Percentiles rank a stretch among this genome's conserved stretches.
phyloP scores from a whole-genome alignment of 2,113 vertebrate genomes.

The Strix uralensis region DNA sequence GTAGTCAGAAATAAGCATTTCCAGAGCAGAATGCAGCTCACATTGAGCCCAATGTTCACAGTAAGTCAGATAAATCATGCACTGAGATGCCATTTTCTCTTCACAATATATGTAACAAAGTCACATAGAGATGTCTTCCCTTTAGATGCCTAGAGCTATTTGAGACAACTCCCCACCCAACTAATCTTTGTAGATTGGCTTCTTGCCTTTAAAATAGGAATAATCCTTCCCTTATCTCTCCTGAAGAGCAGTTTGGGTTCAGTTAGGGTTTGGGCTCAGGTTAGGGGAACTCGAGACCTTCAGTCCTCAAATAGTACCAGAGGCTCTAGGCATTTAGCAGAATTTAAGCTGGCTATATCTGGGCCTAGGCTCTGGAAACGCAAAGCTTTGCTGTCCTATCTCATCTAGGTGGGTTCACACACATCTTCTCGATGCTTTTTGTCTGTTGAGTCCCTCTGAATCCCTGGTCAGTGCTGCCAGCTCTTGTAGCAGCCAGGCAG shows the following conservation, averaged over 20 bases:
- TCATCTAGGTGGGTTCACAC: background rate
- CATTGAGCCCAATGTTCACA: background rate
- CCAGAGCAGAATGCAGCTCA: background rate
- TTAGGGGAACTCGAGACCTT: background rate
- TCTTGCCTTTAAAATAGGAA: background rate
- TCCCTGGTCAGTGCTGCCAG: background rate
- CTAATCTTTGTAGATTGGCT: background rate
- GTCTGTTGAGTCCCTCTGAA: background rate
- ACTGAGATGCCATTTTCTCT: background rate
- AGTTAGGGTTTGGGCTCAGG: background rate
- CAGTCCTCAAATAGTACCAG: background rate
- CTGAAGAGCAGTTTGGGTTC: background rate
- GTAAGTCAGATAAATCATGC: background rate
- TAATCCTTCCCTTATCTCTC: background rate
- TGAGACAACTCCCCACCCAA: fast-evolving
- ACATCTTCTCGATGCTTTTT: background rate
- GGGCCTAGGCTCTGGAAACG: background rate
- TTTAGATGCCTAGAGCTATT: background rate
- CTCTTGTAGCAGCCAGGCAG: background rate
- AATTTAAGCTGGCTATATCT: background rate
- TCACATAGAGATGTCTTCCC: background rate
- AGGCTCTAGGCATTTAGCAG: background rate
- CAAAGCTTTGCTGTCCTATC: background rate
- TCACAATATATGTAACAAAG: background rate
- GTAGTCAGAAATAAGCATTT: background rate